These are phyloP conservation scores for Dendropsophus ebraccatus DNA, from an alignment of 2,113 vertebrate species.

Conservation along the genomic window DNA sequence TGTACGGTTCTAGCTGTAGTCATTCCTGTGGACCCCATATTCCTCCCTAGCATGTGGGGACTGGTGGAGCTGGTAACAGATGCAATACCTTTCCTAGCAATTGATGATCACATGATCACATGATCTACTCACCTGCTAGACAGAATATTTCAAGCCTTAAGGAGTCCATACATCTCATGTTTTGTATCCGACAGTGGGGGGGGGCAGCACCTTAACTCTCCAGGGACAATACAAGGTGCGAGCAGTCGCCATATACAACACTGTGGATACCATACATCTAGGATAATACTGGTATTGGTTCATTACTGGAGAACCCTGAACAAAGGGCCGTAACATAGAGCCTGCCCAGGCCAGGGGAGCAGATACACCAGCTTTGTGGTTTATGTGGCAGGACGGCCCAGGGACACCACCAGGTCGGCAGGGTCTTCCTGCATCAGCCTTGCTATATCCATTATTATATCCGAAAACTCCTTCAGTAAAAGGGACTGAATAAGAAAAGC, in stretches of 20 bases:
- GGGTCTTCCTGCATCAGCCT: neutral
- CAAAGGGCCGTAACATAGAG: neutral
- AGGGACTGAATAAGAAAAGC: neutral
- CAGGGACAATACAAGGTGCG: neutral
- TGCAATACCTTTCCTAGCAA: neutral
- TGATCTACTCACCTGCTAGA: neutral
- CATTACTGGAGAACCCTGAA: neutral
- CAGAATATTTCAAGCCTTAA: slow-evolving; percentile 33
- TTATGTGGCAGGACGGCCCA: neutral
- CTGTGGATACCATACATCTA: no score
- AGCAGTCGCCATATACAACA: neutral
- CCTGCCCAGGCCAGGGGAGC: neutral
- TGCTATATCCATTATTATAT: neutral
- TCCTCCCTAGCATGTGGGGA: neutral
- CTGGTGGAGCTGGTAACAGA: neutral
- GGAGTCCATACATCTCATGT: neutral
- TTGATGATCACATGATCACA: neutral
- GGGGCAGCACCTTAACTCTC: neutral
- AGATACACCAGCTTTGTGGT: neutral
- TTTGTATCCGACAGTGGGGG: no score
- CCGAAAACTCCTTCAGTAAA: neutral
- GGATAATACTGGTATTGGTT: no score
- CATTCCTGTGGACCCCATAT: neutral
- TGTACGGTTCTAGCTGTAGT: slow-evolving; percentile 9
- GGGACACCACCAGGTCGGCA: no score